Evolutionary conservation across 2,888 invertebrate species (phyloP), one percentile per base, ranked within the genome.

Genomic region (Automeris io): DNA sequence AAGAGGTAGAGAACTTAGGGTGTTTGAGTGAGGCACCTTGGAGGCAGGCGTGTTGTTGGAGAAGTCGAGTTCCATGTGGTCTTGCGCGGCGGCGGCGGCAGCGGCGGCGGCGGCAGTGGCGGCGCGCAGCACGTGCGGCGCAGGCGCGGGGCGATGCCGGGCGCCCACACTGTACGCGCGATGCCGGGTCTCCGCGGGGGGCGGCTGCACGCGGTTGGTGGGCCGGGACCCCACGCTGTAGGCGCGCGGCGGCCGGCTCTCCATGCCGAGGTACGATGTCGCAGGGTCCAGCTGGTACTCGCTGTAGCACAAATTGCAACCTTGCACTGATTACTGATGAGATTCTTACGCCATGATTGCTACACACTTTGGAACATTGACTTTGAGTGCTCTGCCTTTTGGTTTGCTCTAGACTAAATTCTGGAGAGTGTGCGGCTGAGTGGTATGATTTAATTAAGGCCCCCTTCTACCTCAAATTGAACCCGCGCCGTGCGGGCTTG

Each of bases 271-370:
- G 68, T 92, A 94, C 9, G 95, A 92, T 41, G 89, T 88, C 0
- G 95, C 95, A 61, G 95, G 95, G 60, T 95, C 95, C 34, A 95
- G 83, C 50, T 92, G 92, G 78, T 92, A 95, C 67, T 93, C 94
- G 33, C 91, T 90, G 59, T 2, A 18, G 6, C 18, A 22, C 7
- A 23, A 21, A 5, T 1, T 6, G 6, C 19, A 19, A n/a, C n/a
- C n/a, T n/a, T n/a, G n/a, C n/a, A n/a, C n/a, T n/a, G n/a, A n/a
- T n/a, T n/a, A n/a, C n/a, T n/a, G n/a, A n/a, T n/a, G n/a, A n/a
- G n/a, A n/a, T n/a, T n/a, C n/a, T n/a, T n/a, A n/a, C n/a, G n/a
- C n/a, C n/a, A n/a, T n/a, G n/a, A n/a, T n/a, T n/a, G n/a, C n/a
- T n/a, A n/a, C n/a, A n/a, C n/a, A n/a, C n/a, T n/a, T n/a, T n/a